Conservation (phyloP, 2,113 vertebrate genomes). For the Acanthisitta chloris region DNA sequence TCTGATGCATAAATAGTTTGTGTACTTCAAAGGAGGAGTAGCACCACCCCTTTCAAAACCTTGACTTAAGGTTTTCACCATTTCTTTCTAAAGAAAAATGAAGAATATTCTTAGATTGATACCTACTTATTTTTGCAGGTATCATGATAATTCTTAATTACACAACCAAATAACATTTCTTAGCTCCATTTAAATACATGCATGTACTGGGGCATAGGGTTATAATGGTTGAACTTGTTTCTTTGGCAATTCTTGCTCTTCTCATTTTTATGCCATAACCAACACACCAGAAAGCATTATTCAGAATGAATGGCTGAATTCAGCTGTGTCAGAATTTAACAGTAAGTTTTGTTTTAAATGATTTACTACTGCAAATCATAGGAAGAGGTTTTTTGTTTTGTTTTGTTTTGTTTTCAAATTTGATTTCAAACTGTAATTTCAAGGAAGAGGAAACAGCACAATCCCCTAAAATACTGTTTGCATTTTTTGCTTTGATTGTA, state of each 20-base stretch:
- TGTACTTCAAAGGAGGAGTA: neutral
- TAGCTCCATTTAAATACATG: neutral
- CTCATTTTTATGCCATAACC: neutral
- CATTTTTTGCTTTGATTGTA: neutral
- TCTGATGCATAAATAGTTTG: neutral
- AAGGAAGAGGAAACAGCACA: neutral
- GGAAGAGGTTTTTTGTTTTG: neutral
- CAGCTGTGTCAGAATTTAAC: neutral
- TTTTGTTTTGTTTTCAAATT: neutral
- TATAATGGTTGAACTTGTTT: neutral
- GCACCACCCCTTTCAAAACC: neutral
- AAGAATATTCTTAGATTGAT: neutral
- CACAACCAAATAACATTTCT: neutral
- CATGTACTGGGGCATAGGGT: accelerated
- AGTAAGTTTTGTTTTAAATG: neutral
- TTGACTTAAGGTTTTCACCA: neutral
- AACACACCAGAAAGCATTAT: neutral
- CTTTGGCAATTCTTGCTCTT: neutral
- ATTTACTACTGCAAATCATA: neutral
- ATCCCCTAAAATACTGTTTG: neutral
- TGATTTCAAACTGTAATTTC: neutral
- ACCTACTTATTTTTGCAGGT: neutral
- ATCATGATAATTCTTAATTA: neutral
- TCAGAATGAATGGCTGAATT: neutral
- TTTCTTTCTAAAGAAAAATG: neutral